A percentile compares a stretch with the other conserved stretches of the same genome.
Evolutionary conservation across 2,888 invertebrate genomes (phyloP).

Genomic region (Pristionchus arcanus): DNA sequence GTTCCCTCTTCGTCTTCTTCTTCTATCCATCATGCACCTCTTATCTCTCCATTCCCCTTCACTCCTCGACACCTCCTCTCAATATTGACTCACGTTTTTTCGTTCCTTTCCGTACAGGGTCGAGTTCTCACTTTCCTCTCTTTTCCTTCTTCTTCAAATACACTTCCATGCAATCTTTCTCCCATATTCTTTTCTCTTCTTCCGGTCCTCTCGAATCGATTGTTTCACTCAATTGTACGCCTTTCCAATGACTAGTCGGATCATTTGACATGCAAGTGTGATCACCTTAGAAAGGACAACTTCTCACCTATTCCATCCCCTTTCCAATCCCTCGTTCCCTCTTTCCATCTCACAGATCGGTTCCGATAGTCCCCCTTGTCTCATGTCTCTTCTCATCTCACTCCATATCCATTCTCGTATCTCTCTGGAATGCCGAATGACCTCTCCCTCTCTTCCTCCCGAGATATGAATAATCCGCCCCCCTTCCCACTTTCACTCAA

Average conservation of each 20-base stretch:
- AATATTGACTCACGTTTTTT: conserved; percentile 50
- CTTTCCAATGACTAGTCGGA: background rate
- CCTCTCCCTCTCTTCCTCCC: conserved; percentile 11
- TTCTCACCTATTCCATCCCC: background rate
- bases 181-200: conserved; percentile 24
- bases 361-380: conserved; percentile 31
- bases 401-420: conserved; percentile 44
- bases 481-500: conserved; percentile 14
- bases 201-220: background rate
- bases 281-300: conserved; percentile 12
- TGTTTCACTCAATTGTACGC: background rate
- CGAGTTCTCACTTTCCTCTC: conserved; percentile 42
- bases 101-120: conserved; percentile 48
- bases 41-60: background rate
- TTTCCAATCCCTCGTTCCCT: conserved; percentile 38
- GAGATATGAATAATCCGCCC: background rate
- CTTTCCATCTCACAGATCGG: conserved; percentile 36
- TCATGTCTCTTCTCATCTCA: conserved; percentile 29
- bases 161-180: conserved; percentile 2
- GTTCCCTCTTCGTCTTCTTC: background rate
- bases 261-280: background rate
- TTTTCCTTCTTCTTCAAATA: conserved; percentile 15
- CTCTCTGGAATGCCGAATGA: conserved; percentile 45
- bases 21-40: conserved; percentile 37
- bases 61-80: conserved; percentile 10